A percentile compares a stretch with the other conserved stretches of the same genome.
These are phyloP conservation scores for Oconnorella tubifera DNA, from an alignment of 2,888 invertebrate genomes.

Conservation along the genomic window DNA sequence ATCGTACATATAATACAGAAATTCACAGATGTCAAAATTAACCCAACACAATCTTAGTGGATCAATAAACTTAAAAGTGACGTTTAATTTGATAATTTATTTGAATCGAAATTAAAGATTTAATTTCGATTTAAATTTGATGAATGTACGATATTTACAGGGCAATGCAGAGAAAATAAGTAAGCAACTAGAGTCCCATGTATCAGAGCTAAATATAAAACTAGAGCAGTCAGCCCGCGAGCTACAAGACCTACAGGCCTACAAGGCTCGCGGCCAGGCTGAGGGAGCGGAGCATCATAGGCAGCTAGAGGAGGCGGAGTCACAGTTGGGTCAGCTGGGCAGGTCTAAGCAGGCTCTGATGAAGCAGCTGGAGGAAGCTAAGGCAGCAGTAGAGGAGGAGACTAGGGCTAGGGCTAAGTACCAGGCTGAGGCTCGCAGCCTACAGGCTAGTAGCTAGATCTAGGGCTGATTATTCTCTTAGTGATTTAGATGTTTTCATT, in stretches of 20 bases:
- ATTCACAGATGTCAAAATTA: too few species aligned
- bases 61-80: too few species aligned
- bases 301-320: conserved; percentile 97
- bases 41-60: too few species aligned
- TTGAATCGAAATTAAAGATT: too few species aligned
- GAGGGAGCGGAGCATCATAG: conserved; percentile 91
- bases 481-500: too few species aligned
- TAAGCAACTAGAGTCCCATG: conserved; percentile 93
- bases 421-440: conserved; percentile 86
- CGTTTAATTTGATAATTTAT: too few species aligned
- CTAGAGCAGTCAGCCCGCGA: conserved; percentile 96
- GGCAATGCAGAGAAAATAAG: conserved; percentile 97
- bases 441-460: too few species aligned
- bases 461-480: too few species aligned
- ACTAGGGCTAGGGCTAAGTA: conserved; percentile 57
- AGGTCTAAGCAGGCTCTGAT: conserved; percentile 86
- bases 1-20: too few species aligned
- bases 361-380: conserved; percentile 95
- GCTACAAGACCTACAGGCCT: conserved; percentile 77
- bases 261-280: conserved; percentile 92
- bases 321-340: conserved; percentile 87
- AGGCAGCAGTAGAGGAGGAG: conserved; percentile 96
- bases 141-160: conserved; percentile 59
- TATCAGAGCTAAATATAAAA: conserved; percentile 91
- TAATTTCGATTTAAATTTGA: too few species aligned